Conservation (phyloP, 2,113 vertebrate species). For the Aegithalos caudatus region DNA sequence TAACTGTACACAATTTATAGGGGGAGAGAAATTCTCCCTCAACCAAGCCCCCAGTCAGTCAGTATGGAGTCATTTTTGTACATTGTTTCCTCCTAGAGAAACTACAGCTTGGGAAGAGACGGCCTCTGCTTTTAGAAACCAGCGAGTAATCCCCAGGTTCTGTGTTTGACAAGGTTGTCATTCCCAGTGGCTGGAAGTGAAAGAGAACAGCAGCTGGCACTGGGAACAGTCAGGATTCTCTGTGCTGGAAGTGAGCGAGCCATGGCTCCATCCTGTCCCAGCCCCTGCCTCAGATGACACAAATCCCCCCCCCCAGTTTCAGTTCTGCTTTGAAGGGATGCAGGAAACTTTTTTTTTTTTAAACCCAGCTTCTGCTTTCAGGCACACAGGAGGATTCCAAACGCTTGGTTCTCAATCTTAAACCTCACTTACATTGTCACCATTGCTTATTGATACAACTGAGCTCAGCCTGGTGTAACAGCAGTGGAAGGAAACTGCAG, state of each 20-base stretch:
- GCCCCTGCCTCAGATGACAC: background rate
- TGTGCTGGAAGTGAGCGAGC: background rate
- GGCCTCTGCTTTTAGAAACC: slow-evolving; percentile 35
- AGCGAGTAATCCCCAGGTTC: background rate
- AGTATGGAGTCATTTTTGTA: slow-evolving; percentile 41
- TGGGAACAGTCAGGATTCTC: background rate
- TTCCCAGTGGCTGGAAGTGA: background rate
- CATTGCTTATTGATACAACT: background rate
- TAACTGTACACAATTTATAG: slow-evolving; percentile 74
- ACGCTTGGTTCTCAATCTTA: background rate
- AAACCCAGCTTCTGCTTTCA: slow-evolving; percentile 32
- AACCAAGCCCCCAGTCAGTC: background rate
- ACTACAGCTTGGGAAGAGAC: slow-evolving; percentile 44
- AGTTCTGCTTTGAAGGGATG: background rate
- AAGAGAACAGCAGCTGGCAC: background rate
- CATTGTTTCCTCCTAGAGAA: slow-evolving; percentile 36
- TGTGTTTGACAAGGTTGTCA: background rate
- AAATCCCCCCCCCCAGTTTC: background rate
- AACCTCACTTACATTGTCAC: background rate
- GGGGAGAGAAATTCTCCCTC: slow-evolving; percentile 54
- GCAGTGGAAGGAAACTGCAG: background rate
- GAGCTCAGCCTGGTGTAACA: background rate
- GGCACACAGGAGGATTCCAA: background rate
- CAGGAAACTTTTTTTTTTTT: background rate
- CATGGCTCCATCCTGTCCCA: background rate